phyloP scores from a whole-genome alignment of 1,140 invertebrate species.

The Drosophila gunungcola region DNA sequence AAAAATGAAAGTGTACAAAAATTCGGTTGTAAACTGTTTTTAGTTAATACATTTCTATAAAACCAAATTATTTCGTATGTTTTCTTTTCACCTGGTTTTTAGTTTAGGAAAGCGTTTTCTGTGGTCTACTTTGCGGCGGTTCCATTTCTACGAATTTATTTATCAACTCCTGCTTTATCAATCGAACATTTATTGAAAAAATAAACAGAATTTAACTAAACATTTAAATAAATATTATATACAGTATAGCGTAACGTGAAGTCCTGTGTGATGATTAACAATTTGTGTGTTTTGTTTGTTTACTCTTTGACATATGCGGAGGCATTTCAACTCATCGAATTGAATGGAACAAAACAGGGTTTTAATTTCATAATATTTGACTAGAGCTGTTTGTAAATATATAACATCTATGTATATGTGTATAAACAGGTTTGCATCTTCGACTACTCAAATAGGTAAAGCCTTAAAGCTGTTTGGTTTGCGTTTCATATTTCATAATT shows the following conservation, averaged over 20 bases:
- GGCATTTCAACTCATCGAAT: slow-evolving; percentile 56
- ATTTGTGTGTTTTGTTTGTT: slow-evolving; percentile 32
- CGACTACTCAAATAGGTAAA: slow-evolving; percentile 68
- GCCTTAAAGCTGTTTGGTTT: slow-evolving; percentile 70
- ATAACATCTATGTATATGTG: slow-evolving; percentile 55
- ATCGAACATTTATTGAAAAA: slow-evolving; percentile 45
- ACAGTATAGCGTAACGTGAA: slow-evolving; percentile 27
- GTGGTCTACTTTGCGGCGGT: slow-evolving; percentile 32
- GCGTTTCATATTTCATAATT: slow-evolving; percentile 51
- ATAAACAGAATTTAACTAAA: slow-evolving; percentile 39
- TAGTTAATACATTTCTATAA: background rate
- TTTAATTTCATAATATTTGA: slow-evolving; percentile 54
- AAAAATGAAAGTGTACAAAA: background rate
- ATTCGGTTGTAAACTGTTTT: slow-evolving; percentile 1
- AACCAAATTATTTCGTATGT: slow-evolving; percentile 10
- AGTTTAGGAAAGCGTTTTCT: slow-evolving; percentile 36
- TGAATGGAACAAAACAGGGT: slow-evolving; percentile 31
- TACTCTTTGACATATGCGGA: slow-evolving; percentile 65
- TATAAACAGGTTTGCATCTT: slow-evolving; percentile 47
- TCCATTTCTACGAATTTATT: slow-evolving; percentile 17
- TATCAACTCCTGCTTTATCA: slow-evolving; percentile 11
- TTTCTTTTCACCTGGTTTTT: slow-evolving; percentile 36
- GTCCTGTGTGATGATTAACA: slow-evolving; percentile 49
- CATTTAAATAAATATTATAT: slow-evolving; percentile 46
- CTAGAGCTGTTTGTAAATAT: slow-evolving; percentile 69